Evolutionary conservation across 1,140 invertebrate genomes (phyloP).

Genomic region (Drosophila kanapiae): DNA sequence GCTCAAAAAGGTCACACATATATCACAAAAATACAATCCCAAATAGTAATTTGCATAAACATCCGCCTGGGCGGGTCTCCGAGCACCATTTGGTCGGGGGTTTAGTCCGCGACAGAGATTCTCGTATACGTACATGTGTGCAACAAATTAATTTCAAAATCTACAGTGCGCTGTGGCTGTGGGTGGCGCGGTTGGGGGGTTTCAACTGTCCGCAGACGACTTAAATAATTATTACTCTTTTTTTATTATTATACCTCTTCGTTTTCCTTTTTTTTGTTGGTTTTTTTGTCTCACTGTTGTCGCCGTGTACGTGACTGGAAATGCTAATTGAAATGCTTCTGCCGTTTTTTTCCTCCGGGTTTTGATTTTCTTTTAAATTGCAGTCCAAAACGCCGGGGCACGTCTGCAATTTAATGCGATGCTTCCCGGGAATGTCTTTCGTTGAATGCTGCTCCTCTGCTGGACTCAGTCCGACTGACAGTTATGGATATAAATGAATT

Average conservation of each 20-base stretch:
- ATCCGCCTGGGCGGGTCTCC: constrained; percentile 32
- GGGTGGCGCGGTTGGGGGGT: not conserved
- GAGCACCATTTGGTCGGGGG: constrained; percentile 2
- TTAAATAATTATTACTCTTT: constrained; percentile 37
- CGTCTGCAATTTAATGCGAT: constrained; percentile 62
- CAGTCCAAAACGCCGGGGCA: constrained; percentile 47
- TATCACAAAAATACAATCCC: constrained; percentile 19
- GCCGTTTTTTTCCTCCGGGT: constrained; percentile 14
- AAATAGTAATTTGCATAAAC: constrained; percentile 39
- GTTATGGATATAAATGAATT: constrained; percentile 26
- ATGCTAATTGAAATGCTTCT: constrained; percentile 53
- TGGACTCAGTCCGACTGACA: constrained; percentile 7
- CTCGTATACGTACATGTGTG: constrained; percentile 11
- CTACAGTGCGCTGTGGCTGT: constrained; percentile 7
- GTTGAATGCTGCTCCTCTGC: constrained; percentile 12
- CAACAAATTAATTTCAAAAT: constrained; percentile 60
- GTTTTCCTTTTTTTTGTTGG: constrained; percentile 11
- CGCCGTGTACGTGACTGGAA: constrained; percentile 58
- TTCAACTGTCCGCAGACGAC: constrained; percentile 3
- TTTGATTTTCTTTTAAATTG: constrained; percentile 67
- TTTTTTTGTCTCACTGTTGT: constrained; percentile 37
- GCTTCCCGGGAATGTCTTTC: constrained; percentile 19
- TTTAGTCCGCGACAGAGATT: constrained; percentile 21
- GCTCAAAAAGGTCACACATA: constrained; percentile 34
- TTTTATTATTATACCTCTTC: constrained; percentile 20